These are phyloP conservation scores for Torymus texanus DNA, from an alignment of 2,888 invertebrate species.

Conservation along the genomic window DNA sequence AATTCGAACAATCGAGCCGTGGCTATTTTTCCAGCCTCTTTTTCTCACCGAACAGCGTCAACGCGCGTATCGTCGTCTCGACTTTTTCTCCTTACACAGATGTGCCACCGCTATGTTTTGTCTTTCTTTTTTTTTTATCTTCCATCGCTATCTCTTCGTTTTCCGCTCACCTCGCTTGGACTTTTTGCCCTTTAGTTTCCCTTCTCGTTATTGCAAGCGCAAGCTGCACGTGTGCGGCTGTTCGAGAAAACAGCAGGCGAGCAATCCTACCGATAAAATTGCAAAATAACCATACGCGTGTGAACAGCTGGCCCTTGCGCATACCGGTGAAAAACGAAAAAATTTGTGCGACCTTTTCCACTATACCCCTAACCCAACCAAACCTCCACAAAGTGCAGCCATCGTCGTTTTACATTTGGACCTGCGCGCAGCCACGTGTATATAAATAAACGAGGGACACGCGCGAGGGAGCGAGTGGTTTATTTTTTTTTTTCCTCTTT, in stretches of 20 bases:
- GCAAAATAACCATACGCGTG: constrained; percentile 42
- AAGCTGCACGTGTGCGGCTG: background rate
- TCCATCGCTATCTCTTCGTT: constrained; percentile 15
- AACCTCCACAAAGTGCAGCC: too few species aligned
- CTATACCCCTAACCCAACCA: too few species aligned
- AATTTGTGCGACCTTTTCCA: too few species aligned
- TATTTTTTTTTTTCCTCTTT: too few species aligned
- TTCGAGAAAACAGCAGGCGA: constrained; percentile 20
- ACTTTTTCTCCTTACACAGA: constrained; percentile 1
- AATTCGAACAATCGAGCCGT: constrained; percentile 65
- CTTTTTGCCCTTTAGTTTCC: constrained; percentile 34
- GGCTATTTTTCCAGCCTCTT: constrained; percentile 61
- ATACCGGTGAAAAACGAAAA: constrained; percentile 44
- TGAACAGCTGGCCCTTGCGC: constrained; percentile 27
- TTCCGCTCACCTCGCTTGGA: constrained; percentile 27
- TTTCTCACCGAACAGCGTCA: constrained; percentile 27
- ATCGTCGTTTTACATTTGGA: too few species aligned
- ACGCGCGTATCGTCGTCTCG: background rate
- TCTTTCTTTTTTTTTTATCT: constrained; percentile 15
- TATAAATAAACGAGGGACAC: too few species aligned
- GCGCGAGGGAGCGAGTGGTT: too few species aligned
- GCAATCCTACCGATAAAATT: constrained; percentile 46
- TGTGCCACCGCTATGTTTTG: background rate
- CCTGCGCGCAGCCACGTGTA: too few species aligned
- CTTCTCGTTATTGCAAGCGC: constrained; percentile 43